Base-by-base conservation (phyloP, 2,797 vertebrate species). In the Rhabdomys pumilio region DNA sequence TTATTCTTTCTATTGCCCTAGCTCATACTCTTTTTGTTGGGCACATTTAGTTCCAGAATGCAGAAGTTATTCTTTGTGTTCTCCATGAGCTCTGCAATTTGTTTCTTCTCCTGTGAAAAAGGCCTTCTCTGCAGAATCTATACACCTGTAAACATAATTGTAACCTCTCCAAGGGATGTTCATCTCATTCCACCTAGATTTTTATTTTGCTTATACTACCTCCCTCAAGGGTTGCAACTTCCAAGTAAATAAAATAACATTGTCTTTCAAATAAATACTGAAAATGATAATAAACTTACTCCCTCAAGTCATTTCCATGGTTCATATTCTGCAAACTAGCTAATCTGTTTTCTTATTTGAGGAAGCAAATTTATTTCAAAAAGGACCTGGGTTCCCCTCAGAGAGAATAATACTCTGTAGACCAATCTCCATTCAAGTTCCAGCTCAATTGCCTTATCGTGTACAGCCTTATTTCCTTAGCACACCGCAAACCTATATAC, bases 381-480 rank as follows among this genome's bases (percentile, higher is more conserved):
- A 89, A 80, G 53, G 61, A 88, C 53, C 59, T 59, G 26, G 22
- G n/a, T 65, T 53, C 38, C 82, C 67, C 75, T 92, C 26, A 44
- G 94, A 95, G 86, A 83, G 67, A 67, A 44, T 83, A 76, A 73
- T 57, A 65, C 11, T 59, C 85, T 76, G 0, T 0, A 0, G 13
- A 89, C 29, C 20, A 84, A 9, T 94, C 81, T 93, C n/a, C 79
- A 3, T 61, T 84, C 34, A 26, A 87, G 55, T 75, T 85, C 77
- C 67, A 83, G 76, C 94, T 96, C 94, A 69, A 86, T 88, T 97
- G 93, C 91, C 95, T 97, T 94, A 65, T 94, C 89, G 81, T 94
- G 72, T 96, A 69, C 69, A 96, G 80, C 55, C 57, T 82, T 96
- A 53, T 93, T 93, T 59, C 31, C 63, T 76, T 53, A 80, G 84